These are phyloP conservation scores for Leptodirus hochenwartii DNA, from an alignment of 2,888 invertebrate species.

Conservation along the genomic window DNA sequence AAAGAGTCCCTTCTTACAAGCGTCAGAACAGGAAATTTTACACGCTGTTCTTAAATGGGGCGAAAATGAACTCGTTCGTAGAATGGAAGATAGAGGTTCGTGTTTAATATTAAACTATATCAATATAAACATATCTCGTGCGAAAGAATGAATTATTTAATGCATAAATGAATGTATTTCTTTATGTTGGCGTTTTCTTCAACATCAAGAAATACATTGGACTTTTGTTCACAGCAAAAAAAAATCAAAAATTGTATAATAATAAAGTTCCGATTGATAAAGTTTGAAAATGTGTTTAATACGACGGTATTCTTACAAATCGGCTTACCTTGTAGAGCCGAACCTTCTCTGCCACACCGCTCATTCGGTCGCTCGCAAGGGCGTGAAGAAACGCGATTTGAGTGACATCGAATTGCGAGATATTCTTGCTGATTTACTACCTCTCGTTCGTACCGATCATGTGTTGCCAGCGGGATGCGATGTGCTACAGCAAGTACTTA, in stretches of 20 bases:
- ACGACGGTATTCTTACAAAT: too few species aligned
- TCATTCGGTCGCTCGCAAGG: constrained; percentile 78
- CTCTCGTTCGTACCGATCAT: constrained; percentile 77
- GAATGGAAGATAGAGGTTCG: constrained; percentile 63
- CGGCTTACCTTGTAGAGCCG: constrained; percentile 42
- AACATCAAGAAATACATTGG: too few species aligned
- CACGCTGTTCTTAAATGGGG: constrained; percentile 80
- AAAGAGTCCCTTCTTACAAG: constrained; percentile 61
- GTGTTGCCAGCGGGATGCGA: constrained; percentile 72
- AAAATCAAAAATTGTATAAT: too few species aligned
- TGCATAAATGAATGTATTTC: too few species aligned
- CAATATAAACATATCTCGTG: too few species aligned
- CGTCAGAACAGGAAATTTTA: constrained; percentile 78
- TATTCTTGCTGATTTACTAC: constrained; percentile 65
- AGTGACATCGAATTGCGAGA: constrained; percentile 76
- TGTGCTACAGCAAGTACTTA: constrained; percentile 46
- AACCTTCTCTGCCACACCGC: constrained; percentile 82
- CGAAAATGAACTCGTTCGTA: constrained; percentile 61
- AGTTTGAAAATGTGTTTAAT: too few species aligned
- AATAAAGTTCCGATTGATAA: too few species aligned
- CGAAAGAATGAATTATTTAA: too few species aligned
- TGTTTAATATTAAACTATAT: constrained; percentile 5
- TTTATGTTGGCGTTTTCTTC: too few species aligned
- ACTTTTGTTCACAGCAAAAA: too few species aligned
- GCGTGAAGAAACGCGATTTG: constrained; percentile 60